These are phyloP conservation scores for Leptopterna dolabrata DNA, from an alignment of 2,888 invertebrate genomes.

Conservation along the genomic window DNA sequence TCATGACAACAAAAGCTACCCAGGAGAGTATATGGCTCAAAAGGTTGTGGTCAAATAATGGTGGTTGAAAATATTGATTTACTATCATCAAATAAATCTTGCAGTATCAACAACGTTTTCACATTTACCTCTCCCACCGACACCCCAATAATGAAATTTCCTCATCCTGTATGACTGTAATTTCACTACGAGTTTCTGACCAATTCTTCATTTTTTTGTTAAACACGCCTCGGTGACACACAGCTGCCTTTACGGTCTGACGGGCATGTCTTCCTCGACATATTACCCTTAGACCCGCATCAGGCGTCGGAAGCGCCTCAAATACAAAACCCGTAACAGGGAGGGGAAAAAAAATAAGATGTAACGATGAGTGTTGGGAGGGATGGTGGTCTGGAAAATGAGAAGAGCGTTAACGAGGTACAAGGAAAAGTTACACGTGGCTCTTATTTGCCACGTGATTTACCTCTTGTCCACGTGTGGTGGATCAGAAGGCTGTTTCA, in stretches of 20 bases:
- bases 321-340: not conserved
- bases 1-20: too few species aligned
- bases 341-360: not conserved
- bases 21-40: too few species aligned
- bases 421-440: not conserved
- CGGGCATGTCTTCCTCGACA: not conserved
- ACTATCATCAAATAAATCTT: too few species aligned
- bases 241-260: not conserved
- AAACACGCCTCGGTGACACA: not conserved
- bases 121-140: too few species aligned
- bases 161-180: too few species aligned
- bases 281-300: not conserved
- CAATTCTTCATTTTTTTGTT: too few species aligned
- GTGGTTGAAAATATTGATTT: too few species aligned
- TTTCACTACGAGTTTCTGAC: too few species aligned
- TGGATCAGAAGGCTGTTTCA: not conserved
- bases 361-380: not conserved
- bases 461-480: not conserved
- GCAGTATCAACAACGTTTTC: too few species aligned
- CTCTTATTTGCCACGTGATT: not conserved
- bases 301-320: not conserved
- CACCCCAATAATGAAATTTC: too few species aligned
- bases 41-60: too few species aligned
- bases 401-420: not conserved
- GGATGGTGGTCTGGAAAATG: not conserved